Base-by-base conservation (phyloP, 2,113 vertebrate genomes). In the Podiceps cristatus region DNA sequence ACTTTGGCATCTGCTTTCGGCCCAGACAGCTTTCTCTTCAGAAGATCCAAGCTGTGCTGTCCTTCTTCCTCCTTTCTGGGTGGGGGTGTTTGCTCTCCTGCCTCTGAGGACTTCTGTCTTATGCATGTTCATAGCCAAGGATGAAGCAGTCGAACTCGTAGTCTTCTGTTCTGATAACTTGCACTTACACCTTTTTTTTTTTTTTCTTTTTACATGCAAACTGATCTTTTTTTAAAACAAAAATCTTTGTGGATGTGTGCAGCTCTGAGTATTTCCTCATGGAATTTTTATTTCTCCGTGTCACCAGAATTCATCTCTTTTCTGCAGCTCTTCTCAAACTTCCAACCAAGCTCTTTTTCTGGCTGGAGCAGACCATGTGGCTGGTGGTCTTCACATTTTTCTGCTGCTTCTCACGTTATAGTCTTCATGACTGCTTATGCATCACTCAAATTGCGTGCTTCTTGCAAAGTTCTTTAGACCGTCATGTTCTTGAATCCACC, bases 1-100 rank as follows among this genome's bases (percentile, higher is more conserved):
- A 82, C 79, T 94, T 78, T 59, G 80, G 66, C 91, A 73, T 89
- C 86, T 95, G 88, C 69, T 89, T 96, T 75, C 7, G 2, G 88
- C 69, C 53, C 58, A 82, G 53, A 63, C 86, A 88, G 44, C 58
- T 93, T 91, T 82, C 40, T 58, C 40, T 81, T 79, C n/a, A 79
- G 80, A 75, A 67, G n/a, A 87, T 86, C 56, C 52, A 58, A 91
- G 80, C 83, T 87, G 64, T 82, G 62, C 62, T 94, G 63, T 53
- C 12, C 40, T 85, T 75, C 58, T 73, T 85, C 33, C 42, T 84
- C 44, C 58, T 80, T 69, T 60, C 27, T 64, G 33, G 18, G 18
- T 71, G 47, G 20, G 12, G 8, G 5, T 44, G 11, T 74, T 78
- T 85, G 42, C 19, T 86, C 20, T 93, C 35, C 60, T 59, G 0